Evolutionary conservation across 2,113 vertebrate species (phyloP).

Genomic region (Mastomys natalensis): DNA sequence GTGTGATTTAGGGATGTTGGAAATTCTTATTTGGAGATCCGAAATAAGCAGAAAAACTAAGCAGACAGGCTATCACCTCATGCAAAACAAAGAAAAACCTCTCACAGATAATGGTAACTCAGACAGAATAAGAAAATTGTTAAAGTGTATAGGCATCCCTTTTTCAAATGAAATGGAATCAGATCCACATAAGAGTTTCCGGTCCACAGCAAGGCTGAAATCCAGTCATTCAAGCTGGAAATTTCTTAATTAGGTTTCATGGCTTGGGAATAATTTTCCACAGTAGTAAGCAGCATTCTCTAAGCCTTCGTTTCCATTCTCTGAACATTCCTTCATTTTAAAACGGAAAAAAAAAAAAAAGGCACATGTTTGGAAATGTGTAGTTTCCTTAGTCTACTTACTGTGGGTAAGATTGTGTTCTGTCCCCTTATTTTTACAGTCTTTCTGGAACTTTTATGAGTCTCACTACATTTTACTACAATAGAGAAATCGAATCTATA

Average conservation of each 20-base stretch:
- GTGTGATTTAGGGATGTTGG: not conserved
- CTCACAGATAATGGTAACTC: not conserved
- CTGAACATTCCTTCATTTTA: not conserved
- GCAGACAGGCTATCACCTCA: not conserved
- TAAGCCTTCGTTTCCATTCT: not conserved
- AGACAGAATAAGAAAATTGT: not conserved
- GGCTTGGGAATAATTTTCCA: not conserved
- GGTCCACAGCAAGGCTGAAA: slow-evolving; percentile 12
- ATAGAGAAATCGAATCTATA: not conserved
- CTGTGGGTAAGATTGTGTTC: not conserved
- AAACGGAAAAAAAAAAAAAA: not conserved
- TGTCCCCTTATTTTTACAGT: not conserved
- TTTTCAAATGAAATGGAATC: not conserved
- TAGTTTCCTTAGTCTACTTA: not conserved
- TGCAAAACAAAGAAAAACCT: not conserved
- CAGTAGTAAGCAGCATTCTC: not conserved
- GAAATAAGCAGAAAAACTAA: not conserved
- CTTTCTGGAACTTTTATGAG: not conserved
- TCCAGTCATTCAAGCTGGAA: not conserved
- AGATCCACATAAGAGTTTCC: not conserved
- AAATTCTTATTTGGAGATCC: not conserved
- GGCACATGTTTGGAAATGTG: not conserved
- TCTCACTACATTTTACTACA: not conserved
- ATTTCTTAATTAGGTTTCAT: not conserved
- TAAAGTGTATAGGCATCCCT: not conserved